phyloP scores from a whole-genome alignment of 1,140 invertebrate species.

The Drosophila saltans region DNA sequence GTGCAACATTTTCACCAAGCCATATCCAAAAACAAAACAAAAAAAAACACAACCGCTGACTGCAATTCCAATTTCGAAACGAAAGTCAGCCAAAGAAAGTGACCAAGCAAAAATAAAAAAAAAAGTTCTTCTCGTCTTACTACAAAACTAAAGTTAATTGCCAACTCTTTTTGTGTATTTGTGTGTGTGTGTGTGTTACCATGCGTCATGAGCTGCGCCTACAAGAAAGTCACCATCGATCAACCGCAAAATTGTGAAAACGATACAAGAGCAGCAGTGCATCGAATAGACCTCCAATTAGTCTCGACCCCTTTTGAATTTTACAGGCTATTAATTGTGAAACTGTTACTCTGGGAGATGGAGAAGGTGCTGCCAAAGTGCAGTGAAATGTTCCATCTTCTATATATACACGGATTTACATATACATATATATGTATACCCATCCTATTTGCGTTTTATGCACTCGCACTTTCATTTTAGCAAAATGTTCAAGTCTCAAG shows the following conservation, averaged over 20 bases:
- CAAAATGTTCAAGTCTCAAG: slow-evolving; percentile 15
- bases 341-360: slow-evolving; percentile 28
- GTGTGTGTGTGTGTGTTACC: slow-evolving; percentile 12
- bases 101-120: not conserved
- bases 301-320: not conserved
- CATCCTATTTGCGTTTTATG: slow-evolving; percentile 1
- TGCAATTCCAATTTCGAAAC: slow-evolving; percentile 69
- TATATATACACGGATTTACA: no score
- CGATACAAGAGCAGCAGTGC: slow-evolving; percentile 50
- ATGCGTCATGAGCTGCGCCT: slow-evolving; percentile 30
- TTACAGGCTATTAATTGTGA: slow-evolving; percentile 43
- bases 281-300: slow-evolving; percentile 17
- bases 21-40: slow-evolving; percentile 35
- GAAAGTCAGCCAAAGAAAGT: slow-evolving; percentile 58
- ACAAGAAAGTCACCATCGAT: slow-evolving; percentile 67
- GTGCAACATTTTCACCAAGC: slow-evolving; percentile 66
- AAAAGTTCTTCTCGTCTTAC: slow-evolving; percentile 32
- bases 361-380: slow-evolving; percentile 24
- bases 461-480: slow-evolving; percentile 69
- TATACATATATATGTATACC: not conserved
- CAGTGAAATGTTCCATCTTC: slow-evolving; percentile 50
- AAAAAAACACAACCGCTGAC: slow-evolving; percentile 17
- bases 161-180: not conserved
- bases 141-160: not conserved
- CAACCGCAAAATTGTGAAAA: slow-evolving; percentile 66